phyloP scores from a whole-genome alignment of 2,888 invertebrate genomes.

The Conistra vaccinii region DNA sequence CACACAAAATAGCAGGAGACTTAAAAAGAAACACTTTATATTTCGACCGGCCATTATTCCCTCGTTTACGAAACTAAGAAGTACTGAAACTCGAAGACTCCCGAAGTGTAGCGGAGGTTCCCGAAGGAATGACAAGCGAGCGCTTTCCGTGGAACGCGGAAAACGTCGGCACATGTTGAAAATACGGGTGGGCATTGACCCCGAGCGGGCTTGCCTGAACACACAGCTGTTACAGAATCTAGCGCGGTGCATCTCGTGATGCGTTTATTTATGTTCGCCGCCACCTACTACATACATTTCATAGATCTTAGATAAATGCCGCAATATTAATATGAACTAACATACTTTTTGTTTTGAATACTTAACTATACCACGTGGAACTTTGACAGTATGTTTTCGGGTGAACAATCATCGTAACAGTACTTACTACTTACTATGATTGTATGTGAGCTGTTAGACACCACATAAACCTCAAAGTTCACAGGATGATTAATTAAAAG shows the following conservation, averaged over 20 bases:
- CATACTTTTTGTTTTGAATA: conserved; percentile 30
- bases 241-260: conserved; percentile 83
- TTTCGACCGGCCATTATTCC: conserved; percentile 55
- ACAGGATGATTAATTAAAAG: conserved; percentile 12
- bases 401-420: background rate
- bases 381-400: background rate
- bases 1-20: conserved; percentile 50
- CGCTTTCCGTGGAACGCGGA: conserved; percentile 90
- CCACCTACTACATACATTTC: conserved; percentile 71
- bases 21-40: conserved; percentile 57
- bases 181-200: conserved; percentile 90
- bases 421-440: background rate
- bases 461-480: background rate
- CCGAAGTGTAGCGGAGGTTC: conserved; percentile 82
- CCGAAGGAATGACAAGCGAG: conserved; percentile 87
- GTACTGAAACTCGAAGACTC: conserved; percentile 64
- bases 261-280: conserved; percentile 81
- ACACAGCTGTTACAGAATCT: conserved; percentile 88
- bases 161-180: conserved; percentile 90
- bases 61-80: conserved; percentile 62
- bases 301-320: conserved; percentile 68
- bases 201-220: conserved; percentile 84
- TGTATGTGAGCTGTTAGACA: background rate
- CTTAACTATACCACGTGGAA: background rate
- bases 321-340: conserved; percentile 56